Base-by-base conservation (phyloP, 2,888 invertebrate genomes). In the Drosophila longiperda region DNA sequence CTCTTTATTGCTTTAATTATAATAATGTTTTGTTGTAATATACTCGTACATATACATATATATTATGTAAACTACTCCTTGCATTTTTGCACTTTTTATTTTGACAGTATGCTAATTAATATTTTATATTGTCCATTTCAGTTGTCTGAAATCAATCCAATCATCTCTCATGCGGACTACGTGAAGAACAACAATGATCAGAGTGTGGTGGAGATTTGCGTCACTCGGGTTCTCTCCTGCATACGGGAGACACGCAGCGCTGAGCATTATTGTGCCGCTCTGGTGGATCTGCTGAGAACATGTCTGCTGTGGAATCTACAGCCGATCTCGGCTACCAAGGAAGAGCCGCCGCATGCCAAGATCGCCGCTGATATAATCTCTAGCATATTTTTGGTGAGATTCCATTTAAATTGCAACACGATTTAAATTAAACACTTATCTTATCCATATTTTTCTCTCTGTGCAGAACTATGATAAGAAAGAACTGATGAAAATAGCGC, bases 301-400 rank as follows among this genome's bases (percentile, higher is more conserved):
- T 98, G 98, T 90, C 94, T 98, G 80, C 96, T 96, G 91, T 97
- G 98, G 94, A 97, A 97, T 93, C 94, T 98, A 81, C 96, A 97
- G 93, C 97, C 97, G 0, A 92, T 94, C 0, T 90, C 91, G 26
- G 94, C 95, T 38, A 94, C 95, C 83, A 97, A 97, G 93, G 97
- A 97, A 91, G 98, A 98, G 93, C 97, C 98, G 42, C 98, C 98
- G 1, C 98, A 99, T 94, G 98, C 98, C 54, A 99, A 99, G 94
- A 98, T 99, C 90, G 98, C 98, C 26, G 97, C 98, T 53, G 99
- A 99, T 94, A 96, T 99, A 76, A 97, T 99, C 91, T 98, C 98
- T 81, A 98, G 98, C 93, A 96, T 99, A 92, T 98, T 99, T 94
- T 94, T 98, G 95, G 98, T 98, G 93, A 94, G 95, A 40, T 8